Percentiles rank a stretch among this genome's conserved stretches.
Evolutionary conservation across 2,113 vertebrate genomes (phyloP).

Genomic region (Tupaia chinensis): DNA sequence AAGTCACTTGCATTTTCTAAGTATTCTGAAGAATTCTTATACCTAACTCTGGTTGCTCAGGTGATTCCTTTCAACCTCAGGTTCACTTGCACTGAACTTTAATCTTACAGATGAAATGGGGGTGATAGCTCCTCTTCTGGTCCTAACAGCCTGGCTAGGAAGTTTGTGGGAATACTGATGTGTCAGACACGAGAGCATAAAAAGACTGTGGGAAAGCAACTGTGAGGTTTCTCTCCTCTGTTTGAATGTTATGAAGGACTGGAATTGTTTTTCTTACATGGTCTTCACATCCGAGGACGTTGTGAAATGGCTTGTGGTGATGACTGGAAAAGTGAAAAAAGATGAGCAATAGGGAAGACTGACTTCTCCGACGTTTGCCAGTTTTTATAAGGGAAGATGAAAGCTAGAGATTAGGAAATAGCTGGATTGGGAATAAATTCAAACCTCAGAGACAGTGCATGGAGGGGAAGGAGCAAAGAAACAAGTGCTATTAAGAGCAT

Average conservation of each 20-base stretch:
- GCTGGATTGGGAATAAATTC: neutral
- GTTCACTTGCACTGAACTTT: neutral
- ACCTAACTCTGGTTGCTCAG: rapidly evolving
- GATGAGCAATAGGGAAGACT: neutral
- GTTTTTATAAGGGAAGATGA: neutral
- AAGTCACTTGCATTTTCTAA: neutral
- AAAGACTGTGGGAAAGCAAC: neutral
- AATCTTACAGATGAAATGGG: neutral
- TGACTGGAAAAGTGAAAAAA: neutral
- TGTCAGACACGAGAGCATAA: neutral
- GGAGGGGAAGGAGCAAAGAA: neutral
- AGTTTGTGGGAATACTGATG: neutral
- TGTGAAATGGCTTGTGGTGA: neutral
- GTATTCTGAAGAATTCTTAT: neutral
- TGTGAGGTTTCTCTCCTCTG: neutral
- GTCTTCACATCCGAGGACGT: neutral
- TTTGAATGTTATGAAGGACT: neutral
- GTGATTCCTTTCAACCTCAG: neutral
- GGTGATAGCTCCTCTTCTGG: neutral
- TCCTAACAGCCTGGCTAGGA: neutral
- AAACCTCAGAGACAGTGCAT: neutral
- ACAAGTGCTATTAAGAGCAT: neutral
- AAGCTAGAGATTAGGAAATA: neutral
- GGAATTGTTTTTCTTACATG: neutral
- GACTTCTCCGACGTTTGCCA: neutral